Evolutionary conservation across 30 jellyfish, hydroid and myxozoan genomes (phyloP).

Genomic region (Cassiopea xamachana): DNA sequence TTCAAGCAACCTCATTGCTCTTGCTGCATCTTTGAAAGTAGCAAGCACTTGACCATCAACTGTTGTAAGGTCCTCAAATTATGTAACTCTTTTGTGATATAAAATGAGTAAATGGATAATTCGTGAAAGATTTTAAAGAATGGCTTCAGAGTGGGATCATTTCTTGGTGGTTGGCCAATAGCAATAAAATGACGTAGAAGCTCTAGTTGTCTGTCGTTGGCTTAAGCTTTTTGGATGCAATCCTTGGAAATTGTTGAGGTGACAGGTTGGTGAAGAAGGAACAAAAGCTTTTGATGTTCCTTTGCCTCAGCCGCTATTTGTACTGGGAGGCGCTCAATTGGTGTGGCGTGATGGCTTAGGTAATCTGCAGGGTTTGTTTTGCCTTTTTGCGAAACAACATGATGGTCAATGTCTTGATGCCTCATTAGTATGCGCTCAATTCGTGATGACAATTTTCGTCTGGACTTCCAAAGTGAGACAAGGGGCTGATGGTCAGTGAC

Average conservation of each 20-base stretch:
- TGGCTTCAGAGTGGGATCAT: conserved; percentile 8
- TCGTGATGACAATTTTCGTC: conserved; percentile 10
- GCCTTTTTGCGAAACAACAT: conserved; percentile 20
- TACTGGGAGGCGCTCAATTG: conserved; percentile 3
- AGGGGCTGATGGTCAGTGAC: conserved; percentile 66
- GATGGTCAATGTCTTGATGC: conserved; percentile 17
- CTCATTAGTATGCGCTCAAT: conserved; percentile 27
- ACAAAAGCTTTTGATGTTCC: too few species aligned
- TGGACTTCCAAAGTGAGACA: conserved; percentile 2
- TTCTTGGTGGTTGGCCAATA: conserved; percentile 20
- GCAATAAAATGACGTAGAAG: conserved; percentile 23
- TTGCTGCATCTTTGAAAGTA: conserved; percentile 79
- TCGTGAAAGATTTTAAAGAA: neutral
- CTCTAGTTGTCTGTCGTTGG: conserved; percentile 17
- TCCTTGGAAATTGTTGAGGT: conserved; percentile 22
- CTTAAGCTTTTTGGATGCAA: conserved; percentile 6
- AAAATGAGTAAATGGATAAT: neutral
- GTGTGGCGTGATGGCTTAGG: conserved; percentile 31
- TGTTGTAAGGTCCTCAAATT: conserved; percentile 53
- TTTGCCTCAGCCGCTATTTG: neutral
- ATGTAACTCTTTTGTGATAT: neutral
- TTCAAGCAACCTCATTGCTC: too few species aligned
- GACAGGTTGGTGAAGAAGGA: conserved; percentile 30
- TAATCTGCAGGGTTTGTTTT: conserved; percentile 19
- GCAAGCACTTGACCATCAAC: conserved; percentile 55